Conservation (phyloP, 2,888 invertebrate genomes). For the Lasioglossum zephyrum region DNA sequence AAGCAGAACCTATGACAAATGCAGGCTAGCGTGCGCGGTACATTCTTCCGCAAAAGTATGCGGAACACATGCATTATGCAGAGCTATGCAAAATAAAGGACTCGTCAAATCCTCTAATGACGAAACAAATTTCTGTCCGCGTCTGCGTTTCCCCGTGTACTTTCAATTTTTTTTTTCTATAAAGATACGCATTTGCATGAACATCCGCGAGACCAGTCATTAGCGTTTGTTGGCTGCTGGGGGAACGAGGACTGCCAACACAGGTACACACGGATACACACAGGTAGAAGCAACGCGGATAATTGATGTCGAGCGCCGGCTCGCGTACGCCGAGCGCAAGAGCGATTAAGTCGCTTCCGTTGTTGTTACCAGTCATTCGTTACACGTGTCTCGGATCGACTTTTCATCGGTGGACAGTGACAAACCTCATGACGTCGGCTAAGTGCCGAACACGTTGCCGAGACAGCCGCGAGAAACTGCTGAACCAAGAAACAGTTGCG, state of each 20-base stretch:
- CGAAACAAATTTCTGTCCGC: neutral
- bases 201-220: constrained; percentile 12
- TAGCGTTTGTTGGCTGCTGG: neutral
- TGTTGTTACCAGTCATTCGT: constrained; percentile 14
- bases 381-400: constrained; percentile 33
- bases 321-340: neutral
- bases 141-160: neutral
- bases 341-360: constrained; percentile 20
- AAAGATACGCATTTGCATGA: constrained; percentile 1
- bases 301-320: constrained; percentile 6
- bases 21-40: neutral
- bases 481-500: constrained; percentile 58
- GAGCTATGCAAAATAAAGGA: constrained; percentile 8
- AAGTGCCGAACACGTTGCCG: constrained; percentile 63
- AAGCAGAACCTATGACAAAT: neutral
- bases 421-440: constrained; percentile 43
- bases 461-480: constrained; percentile 55
- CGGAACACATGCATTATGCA: neutral
- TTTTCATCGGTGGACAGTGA: constrained; percentile 49
- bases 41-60: neutral
- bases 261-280: neutral
- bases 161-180: neutral
- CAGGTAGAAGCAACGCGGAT: constrained; percentile 2
- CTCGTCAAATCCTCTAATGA: constrained; percentile 4
- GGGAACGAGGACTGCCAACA: neutral